Evolutionary conservation across 2,797 vertebrate genomes (phyloP).

Genomic region (Erethizon dorsatum): DNA sequence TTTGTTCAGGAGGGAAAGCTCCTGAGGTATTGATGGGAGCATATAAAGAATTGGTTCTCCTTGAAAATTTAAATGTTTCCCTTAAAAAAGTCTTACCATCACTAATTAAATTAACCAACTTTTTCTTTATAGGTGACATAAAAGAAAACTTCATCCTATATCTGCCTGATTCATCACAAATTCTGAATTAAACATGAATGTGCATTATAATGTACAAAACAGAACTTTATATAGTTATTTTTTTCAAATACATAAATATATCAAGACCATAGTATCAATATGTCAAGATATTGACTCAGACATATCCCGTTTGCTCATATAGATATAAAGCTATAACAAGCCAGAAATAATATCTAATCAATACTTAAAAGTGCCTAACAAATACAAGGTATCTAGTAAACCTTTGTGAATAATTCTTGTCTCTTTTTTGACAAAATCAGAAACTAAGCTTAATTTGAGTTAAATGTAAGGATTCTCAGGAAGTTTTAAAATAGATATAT

Average conservation of each 20-base stretch:
- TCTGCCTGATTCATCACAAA: constrained; percentile 18
- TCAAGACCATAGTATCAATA: constrained; percentile 23
- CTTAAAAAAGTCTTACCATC: constrained; percentile 28
- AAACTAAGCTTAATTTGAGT: constrained; percentile 54
- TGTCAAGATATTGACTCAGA: constrained; percentile 27
- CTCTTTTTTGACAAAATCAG: neutral
- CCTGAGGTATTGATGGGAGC: neutral
- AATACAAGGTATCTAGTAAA: constrained; percentile 21
- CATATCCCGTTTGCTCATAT: neutral
- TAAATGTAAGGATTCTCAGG: constrained; percentile 45
- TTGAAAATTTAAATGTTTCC: constrained; percentile 41
- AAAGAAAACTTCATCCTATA: constrained; percentile 26
- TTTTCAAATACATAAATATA: constrained; percentile 52
- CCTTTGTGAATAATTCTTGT: constrained; percentile 31
- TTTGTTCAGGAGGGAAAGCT: neutral
- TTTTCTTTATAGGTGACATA: constrained; percentile 60
- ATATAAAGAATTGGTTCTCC: constrained; percentile 25
- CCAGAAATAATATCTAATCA: constrained; percentile 55
- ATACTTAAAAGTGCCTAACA: constrained; percentile 3
- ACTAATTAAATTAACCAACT: constrained; percentile 8
- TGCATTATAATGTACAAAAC: constrained; percentile 37
- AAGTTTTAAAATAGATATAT: constrained; percentile 5
- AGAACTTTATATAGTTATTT: constrained; percentile 8
- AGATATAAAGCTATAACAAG: constrained; percentile 40
- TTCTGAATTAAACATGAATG: constrained; percentile 26